phyloP scores from a whole-genome alignment of 2,888 invertebrate species.

The Caenorhabditis panamensis region DNA sequence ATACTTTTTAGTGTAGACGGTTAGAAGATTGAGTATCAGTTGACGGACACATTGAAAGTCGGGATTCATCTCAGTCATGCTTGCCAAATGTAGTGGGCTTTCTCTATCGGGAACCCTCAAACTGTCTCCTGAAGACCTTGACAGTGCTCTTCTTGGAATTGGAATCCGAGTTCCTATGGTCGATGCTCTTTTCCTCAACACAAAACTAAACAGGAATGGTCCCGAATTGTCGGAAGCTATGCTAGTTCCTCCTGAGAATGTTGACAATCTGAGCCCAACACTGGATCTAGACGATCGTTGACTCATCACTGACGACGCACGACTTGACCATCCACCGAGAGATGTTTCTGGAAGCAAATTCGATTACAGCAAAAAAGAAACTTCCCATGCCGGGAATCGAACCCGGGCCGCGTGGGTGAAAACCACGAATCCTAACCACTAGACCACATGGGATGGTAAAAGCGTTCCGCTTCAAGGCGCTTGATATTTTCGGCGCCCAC shows the following conservation, averaged over 20 bases:
- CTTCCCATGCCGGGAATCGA: constrained; percentile 76
- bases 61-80: constrained; percentile 80
- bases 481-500: constrained; percentile 1
- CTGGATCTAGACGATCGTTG: constrained; percentile 78
- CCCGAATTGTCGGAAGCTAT: constrained; percentile 81
- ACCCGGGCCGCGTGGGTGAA: constrained; percentile 77
- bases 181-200: constrained; percentile 80
- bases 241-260: constrained; percentile 80
- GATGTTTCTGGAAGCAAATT: constrained; percentile 74
- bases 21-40: constrained; percentile 77
- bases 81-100: constrained; percentile 77
- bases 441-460: constrained; percentile 69
- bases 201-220: constrained; percentile 80
- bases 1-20: constrained; percentile 73
- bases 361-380: constrained; percentile 26
- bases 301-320: constrained; percentile 80
- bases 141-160: constrained; percentile 77
- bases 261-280: constrained; percentile 78
- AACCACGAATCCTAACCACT: constrained; percentile 76
- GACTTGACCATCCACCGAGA: constrained; percentile 79
- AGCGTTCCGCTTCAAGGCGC: background rate
- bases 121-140: constrained; percentile 78
- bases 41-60: constrained; percentile 81
- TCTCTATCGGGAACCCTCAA: constrained; percentile 80
- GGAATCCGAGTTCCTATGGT: constrained; percentile 81